Evolutionary conservation across 2,888 invertebrate species (phyloP), one percentile per base, ranked within the genome.

Genomic region (Allolobophora icterica): DNA sequence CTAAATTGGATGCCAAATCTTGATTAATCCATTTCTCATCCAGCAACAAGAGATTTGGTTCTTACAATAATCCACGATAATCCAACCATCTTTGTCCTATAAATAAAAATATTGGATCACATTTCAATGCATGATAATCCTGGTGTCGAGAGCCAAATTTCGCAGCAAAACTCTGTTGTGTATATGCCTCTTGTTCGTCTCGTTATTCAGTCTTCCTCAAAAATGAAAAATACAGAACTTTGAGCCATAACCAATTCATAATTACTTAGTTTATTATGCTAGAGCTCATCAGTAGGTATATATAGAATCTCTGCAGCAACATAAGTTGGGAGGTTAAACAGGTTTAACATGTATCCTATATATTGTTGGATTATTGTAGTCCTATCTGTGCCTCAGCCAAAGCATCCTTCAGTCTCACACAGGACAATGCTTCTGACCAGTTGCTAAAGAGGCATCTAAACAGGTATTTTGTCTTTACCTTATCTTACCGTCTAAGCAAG

Each of bases 11-110:
- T 45, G 19, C 19, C 5, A 1, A 45, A 0, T 52, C 24, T 30
- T 13, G n/a, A 71, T 71, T 71, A 71, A 71, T 71, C 71, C 71
- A 71, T 71, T 71, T n/a, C 71, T 71, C n/a, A 71, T 71, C 71
- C 71, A n/a, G 30, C 71, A 71, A 71, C 71, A 71, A 30, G n/a
- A n/a, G 71, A 71, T 71, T 71, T n/a, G 71, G 71, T 71, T 71
- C 71, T n/a, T 30, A 71, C 30, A 11, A 30, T 71, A 71, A 8
- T n/a, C 71, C 71, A 71, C n/a, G 71, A 30, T 71, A 71, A 71
- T 71, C 71, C 71, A 71, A 71, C 4, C 30, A 71, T 52, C 30
- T 71, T 71, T 71, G n/a, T 4, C n/a, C n/a, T n/a, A 71, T n/a
- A 71, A 71, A 71, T 71, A 71, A n/a, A 71, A 8, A n/a, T 71